Percentiles rank a stretch among this genome's conserved stretches.
These are phyloP conservation scores for Chrosomus eos DNA, from an alignment of 2,797 vertebrate species.

Conservation along the genomic window DNA sequence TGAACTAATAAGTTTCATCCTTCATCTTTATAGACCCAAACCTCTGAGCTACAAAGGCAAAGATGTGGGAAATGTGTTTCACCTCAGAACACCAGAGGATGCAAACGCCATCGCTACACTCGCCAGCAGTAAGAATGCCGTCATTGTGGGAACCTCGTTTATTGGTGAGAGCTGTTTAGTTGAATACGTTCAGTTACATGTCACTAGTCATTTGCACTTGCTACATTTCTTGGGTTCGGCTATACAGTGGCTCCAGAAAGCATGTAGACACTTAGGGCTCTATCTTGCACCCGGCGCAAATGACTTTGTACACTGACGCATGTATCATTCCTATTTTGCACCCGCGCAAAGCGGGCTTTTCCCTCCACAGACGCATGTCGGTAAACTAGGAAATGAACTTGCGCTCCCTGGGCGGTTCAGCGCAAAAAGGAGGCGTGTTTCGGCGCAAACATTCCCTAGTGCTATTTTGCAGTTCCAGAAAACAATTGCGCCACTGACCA, in stretches of 20 bases:
- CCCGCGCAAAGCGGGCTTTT: too few relatives aligned
- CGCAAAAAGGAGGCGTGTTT: too few relatives aligned
- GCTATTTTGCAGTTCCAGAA: too few relatives aligned
- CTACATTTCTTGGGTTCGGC: not conserved
- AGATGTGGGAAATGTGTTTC: constrained; percentile 91
- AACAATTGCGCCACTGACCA: too few relatives aligned
- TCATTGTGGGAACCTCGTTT: constrained; percentile 96
- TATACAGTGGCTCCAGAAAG: not conserved
- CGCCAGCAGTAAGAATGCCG: constrained; percentile 90
- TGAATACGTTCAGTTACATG: not conserved
- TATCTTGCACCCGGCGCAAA: too few relatives aligned
- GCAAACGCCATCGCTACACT: constrained; percentile 90
- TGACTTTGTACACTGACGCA: too few relatives aligned
- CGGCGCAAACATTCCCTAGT: too few relatives aligned
- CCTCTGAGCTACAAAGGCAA: constrained; percentile 92
- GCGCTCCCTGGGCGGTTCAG: too few relatives aligned
- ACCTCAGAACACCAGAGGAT: constrained; percentile 90
- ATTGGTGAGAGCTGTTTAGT: constrained; percentile 80
- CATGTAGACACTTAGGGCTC: not conserved
- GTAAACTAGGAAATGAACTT: too few relatives aligned
- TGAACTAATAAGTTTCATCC: not conserved
- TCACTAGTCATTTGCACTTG: not conserved
- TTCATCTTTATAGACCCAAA: constrained; percentile 81
- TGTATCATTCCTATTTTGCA: too few relatives aligned
- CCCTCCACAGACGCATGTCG: too few relatives aligned